Conservation (phyloP, 2,113 vertebrate species). For the Coracopsis vasa region DNA sequence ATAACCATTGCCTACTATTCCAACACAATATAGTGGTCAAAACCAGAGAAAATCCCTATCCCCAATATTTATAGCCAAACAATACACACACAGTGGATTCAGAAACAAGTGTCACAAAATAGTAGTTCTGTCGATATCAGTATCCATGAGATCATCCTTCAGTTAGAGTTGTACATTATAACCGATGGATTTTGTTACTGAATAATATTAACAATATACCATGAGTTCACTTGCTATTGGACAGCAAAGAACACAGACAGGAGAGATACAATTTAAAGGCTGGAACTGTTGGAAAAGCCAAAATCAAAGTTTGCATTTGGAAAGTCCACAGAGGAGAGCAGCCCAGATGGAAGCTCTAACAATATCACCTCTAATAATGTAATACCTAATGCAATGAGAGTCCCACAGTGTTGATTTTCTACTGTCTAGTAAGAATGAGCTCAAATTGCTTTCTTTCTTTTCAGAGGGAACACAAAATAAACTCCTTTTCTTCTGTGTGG, state of each 20-base stretch:
- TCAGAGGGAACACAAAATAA: not conserved
- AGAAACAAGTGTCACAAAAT: not conserved
- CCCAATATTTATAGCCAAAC: not conserved
- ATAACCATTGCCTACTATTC: not conserved
- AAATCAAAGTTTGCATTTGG: not conserved
- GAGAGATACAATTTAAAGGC: not conserved
- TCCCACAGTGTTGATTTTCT: not conserved
- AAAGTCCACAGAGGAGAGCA: not conserved
- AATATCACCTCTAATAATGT: not conserved
- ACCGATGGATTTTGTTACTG: not conserved
- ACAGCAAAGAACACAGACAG: not conserved
- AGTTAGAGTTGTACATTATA: not conserved
- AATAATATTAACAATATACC: not conserved
- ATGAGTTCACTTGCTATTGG: not conserved
- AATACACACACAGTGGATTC: not conserved
- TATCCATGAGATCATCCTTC: not conserved
- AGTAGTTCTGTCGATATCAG: not conserved
- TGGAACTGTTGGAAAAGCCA: not conserved
- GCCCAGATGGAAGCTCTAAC: not conserved
- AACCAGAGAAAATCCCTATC: not conserved
- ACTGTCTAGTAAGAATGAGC: not conserved
- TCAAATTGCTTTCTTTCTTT: not conserved
- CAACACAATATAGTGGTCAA: not conserved
- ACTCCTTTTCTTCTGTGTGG: not conserved
- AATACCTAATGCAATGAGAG: not conserved